Evolutionary conservation across 2,888 invertebrate genomes (phyloP).

Genomic region (Yponomeuta malinellus): DNA sequence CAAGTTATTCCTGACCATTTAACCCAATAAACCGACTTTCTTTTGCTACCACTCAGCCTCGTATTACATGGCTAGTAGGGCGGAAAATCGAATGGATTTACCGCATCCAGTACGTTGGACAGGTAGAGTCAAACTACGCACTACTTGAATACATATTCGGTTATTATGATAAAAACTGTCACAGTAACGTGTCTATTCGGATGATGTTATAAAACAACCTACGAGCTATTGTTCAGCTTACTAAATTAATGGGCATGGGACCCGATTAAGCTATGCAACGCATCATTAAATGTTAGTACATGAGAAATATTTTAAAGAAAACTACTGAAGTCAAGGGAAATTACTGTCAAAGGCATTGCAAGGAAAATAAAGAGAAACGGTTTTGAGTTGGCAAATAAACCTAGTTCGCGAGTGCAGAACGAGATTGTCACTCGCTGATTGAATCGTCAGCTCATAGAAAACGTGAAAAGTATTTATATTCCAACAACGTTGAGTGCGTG

Average conservation of each 20-base stretch:
- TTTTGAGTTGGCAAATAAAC: background rate
- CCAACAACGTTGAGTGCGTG: slow-evolving; percentile 49
- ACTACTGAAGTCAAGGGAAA: no score
- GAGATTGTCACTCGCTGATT: background rate
- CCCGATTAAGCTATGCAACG: no score
- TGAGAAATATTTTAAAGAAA: no score
- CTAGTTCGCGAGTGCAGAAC: background rate
- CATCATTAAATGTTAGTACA: no score
- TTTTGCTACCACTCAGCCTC: slow-evolving; percentile 23
- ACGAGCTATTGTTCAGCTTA: slow-evolving; percentile 1
- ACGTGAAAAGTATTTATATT: background rate
- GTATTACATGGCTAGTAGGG: slow-evolving; percentile 31
- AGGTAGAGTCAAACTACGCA: slow-evolving; percentile 34
- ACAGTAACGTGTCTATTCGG: slow-evolving; percentile 23
- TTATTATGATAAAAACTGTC: slow-evolving; percentile 65
- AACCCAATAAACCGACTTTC: slow-evolving; percentile 29
- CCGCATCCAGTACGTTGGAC: slow-evolving; percentile 12
- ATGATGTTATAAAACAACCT: slow-evolving; percentile 11
- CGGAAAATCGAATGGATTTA: slow-evolving; percentile 24
- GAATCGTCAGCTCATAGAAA: background rate
- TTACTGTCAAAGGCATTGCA: no score
- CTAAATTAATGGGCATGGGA: background rate
- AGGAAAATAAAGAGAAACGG: background rate
- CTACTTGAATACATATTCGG: slow-evolving; percentile 64
- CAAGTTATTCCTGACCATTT: slow-evolving; percentile 37